Evolutionary conservation across 2,113 vertebrate genomes (phyloP), one percentile per base, ranked within the genome.

Genomic region (Hippocampus zosterae): DNA sequence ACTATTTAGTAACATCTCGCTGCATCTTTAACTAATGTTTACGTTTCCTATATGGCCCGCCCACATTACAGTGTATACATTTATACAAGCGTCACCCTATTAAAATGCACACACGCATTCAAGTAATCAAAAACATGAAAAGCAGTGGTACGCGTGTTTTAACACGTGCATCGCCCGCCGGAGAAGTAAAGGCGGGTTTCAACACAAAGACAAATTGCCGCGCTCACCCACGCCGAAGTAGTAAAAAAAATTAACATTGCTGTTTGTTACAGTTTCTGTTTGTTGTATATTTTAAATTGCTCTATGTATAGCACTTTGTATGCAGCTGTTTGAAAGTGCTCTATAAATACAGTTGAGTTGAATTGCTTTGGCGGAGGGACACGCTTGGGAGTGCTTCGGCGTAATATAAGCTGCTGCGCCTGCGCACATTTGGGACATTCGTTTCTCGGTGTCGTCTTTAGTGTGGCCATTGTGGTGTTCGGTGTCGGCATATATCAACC

Each of bases 331-430:
- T n/a, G n/a, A n/a, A n/a, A n/a, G n/a, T n/a, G n/a, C n/a, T n/a
- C n/a, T n/a, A n/a, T n/a, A n/a, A n/a, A n/a, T n/a, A n/a, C n/a
- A n/a, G n/a, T n/a, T n/a, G n/a, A n/a, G n/a, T n/a, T n/a, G n/a
- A n/a, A n/a, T n/a, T n/a, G 5, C 5, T 21, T 37, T 19, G 1
- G 90, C 84, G 90, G 87, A 91, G 68, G 89, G 64, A 59, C 72
- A 85, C 50, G 4, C 1, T 1, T 0, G 37, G 69, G 0, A 69
- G 88, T 87, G 67, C 21, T 65, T 68, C 19, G 84, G 48, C 50
- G 2, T 0, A 79, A 55, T 90, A 90, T 76, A 89, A 63, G 0
- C 0, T 0, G 0, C 1, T 16, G 77, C 59, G 0, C 0, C 8
- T 18, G 5, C 57, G 12, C 57, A 2, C 15, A 37, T 5, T 37